phyloP scores from a whole-genome alignment of 2,888 invertebrate species.

The Dusona sp. region DNA sequence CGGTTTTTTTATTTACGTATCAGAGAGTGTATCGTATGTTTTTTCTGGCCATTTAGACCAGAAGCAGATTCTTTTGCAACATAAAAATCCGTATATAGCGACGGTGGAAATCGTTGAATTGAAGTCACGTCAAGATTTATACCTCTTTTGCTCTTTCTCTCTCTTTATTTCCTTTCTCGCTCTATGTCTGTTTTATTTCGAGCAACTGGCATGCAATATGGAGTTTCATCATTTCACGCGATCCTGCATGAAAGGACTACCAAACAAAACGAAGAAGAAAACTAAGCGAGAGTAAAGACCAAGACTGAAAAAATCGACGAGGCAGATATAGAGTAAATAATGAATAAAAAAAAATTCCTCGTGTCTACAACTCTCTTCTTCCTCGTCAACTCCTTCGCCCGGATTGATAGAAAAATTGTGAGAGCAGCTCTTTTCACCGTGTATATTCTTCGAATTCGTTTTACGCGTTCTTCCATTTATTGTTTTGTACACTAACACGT shows the following conservation, averaged over 20 bases:
- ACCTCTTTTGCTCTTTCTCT: conserved; percentile 36
- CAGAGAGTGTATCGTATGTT: background rate
- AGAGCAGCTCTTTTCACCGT: conserved; percentile 21
- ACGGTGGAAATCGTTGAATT: conserved; percentile 51
- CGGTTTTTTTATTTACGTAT: background rate
- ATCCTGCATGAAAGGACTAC: conserved; percentile 26
- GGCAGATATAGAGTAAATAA: conserved; percentile 32
- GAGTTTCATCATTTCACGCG: conserved; percentile 44
- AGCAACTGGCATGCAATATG: conserved; percentile 51
- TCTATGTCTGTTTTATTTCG: conserved; percentile 59
- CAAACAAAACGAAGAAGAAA: conserved; percentile 33
- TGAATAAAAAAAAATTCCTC: conserved; percentile 39
- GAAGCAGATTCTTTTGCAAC: conserved; percentile 4
- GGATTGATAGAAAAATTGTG: conserved; percentile 51
- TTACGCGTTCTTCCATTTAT: conserved; percentile 1
- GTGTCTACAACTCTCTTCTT: conserved; percentile 37
- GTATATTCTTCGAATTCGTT: conserved; percentile 15
- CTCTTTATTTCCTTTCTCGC: conserved; percentile 41
- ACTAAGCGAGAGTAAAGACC: conserved; percentile 24
- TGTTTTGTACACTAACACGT: background rate
- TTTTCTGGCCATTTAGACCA: background rate
- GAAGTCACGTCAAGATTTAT: conserved; percentile 64
- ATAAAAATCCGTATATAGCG: conserved; percentile 48
- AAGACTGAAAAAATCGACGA: conserved; percentile 30
- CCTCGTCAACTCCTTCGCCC: conserved; percentile 58